Percentiles rank a stretch among this genome's conserved stretches.
Evolutionary conservation across 1,140 invertebrate genomes (phyloP).

Genomic region (Tetramorium simillimum): DNA sequence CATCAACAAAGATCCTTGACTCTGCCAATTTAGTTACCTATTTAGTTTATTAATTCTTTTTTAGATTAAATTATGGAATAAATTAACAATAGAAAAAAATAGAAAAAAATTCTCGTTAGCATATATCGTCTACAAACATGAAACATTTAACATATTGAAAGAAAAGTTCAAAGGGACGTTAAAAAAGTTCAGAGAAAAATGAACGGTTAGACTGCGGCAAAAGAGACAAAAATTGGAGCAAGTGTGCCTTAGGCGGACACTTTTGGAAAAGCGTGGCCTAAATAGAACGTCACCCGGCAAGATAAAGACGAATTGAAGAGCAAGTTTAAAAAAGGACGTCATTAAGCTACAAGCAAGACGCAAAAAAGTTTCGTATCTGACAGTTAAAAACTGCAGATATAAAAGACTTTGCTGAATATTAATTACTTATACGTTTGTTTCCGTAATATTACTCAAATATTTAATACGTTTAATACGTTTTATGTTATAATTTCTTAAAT

Average conservation of each 20-base stretch:
- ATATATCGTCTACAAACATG: neutral
- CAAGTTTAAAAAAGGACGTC: neutral
- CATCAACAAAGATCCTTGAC: neutral
- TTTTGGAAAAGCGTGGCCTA: constrained; percentile 57
- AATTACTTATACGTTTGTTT: neutral
- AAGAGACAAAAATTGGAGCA: constrained; percentile 66
- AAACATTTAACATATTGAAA: constrained; percentile 60
- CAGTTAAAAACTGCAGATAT: neutral
- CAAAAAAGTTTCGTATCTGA: neutral
- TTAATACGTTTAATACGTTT: too few species aligned
- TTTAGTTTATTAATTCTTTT: neutral
- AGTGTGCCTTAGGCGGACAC: constrained; percentile 64
- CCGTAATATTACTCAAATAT: neutral
- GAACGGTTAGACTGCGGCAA: constrained; percentile 58
- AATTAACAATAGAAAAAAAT: neutral
- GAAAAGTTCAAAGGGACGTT: constrained; percentile 66
- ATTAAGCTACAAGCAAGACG: neutral
- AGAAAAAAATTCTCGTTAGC: neutral
- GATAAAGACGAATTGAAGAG: constrained; percentile 44
- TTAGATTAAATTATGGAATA: neutral
- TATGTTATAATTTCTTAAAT: neutral
- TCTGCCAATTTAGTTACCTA: neutral
- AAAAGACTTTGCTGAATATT: neutral
- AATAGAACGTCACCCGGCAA: constrained; percentile 49
- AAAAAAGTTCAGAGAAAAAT: constrained; percentile 42